Conservation (phyloP, 1,140 invertebrate species). For the Elymnias hypermnestra region DNA sequence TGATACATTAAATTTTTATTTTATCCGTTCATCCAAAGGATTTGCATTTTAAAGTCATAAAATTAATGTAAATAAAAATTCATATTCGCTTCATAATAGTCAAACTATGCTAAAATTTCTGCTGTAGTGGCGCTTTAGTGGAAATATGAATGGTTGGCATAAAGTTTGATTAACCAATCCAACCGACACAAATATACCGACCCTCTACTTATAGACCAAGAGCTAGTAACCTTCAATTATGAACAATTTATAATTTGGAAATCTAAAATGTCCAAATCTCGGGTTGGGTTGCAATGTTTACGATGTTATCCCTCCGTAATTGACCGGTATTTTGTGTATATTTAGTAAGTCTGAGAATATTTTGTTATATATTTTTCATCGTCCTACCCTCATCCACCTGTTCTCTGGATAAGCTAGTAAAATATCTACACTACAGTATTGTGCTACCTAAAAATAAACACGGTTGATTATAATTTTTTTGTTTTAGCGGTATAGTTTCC, state of each 20-base stretch:
- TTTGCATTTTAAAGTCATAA: constrained; percentile 11
- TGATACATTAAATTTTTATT: neutral
- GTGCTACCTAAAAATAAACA: too few relatives aligned
- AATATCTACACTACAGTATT: too few relatives aligned
- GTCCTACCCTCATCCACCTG: too few relatives aligned
- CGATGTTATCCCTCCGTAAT: too few relatives aligned
- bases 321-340: too few relatives aligned
- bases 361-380: too few relatives aligned
- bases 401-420: too few relatives aligned
- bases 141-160: constrained; percentile 15
- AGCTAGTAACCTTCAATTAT: neutral
- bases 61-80: constrained; percentile 16
- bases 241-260: neutral
- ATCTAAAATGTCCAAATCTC: too few relatives aligned
- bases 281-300: too few relatives aligned
- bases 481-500: too few relatives aligned
- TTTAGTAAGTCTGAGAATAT: too few relatives aligned
- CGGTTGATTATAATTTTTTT: too few relatives aligned
- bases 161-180: constrained; percentile 24
- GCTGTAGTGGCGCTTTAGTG: constrained; percentile 16
- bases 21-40: neutral
- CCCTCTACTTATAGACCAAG: constrained; percentile 5
- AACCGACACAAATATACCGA: constrained; percentile 21
- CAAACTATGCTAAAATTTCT: constrained; percentile 13
- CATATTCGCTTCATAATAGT: constrained; percentile 11